Percentiles rank a stretch among this genome's conserved stretches.
phyloP scores from a whole-genome alignment of 2,888 invertebrate species.

The Polydrusus tereticollis region DNA sequence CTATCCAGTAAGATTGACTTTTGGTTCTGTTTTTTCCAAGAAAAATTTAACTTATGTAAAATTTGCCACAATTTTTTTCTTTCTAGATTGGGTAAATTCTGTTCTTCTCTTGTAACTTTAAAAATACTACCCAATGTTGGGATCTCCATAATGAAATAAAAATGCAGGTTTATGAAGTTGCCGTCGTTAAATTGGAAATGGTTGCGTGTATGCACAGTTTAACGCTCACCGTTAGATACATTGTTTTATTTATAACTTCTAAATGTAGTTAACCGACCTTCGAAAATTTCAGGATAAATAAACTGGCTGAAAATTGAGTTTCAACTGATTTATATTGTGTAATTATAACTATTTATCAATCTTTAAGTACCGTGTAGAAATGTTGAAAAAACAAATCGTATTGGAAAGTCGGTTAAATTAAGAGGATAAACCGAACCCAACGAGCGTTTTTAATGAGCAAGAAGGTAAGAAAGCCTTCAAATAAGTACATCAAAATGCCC shows the following conservation, averaged over 20 bases:
- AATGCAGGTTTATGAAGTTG: not conserved
- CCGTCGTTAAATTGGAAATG: not conserved
- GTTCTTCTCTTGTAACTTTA: no score
- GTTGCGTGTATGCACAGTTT: not conserved
- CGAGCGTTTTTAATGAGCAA: no score
- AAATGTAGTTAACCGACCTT: conserved; percentile 39
- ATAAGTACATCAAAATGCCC: no score
- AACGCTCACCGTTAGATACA: conserved; percentile 20
- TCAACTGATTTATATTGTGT: conserved; percentile 10
- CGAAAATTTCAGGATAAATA: conserved; percentile 31
- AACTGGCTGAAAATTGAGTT: conserved; percentile 8
- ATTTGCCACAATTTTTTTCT: no score
- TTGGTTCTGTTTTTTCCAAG: no score
- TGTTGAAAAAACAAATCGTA: not conserved
- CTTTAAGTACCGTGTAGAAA: not conserved
- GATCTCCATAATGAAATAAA: not conserved
- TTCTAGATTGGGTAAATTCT: no score
- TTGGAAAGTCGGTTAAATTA: no score
- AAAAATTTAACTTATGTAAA: no score
- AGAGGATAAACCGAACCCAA: no score
- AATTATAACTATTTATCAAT: not conserved
- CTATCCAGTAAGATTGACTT: no score
- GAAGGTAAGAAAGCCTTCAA: no score
- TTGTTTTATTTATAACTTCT: conserved; percentile 44
- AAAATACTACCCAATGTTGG: not conserved